Percentiles rank a stretch among this genome's conserved stretches.
Evolutionary conservation across 2,888 invertebrate genomes (phyloP).

Genomic region (Ethmia dodecea): DNA sequence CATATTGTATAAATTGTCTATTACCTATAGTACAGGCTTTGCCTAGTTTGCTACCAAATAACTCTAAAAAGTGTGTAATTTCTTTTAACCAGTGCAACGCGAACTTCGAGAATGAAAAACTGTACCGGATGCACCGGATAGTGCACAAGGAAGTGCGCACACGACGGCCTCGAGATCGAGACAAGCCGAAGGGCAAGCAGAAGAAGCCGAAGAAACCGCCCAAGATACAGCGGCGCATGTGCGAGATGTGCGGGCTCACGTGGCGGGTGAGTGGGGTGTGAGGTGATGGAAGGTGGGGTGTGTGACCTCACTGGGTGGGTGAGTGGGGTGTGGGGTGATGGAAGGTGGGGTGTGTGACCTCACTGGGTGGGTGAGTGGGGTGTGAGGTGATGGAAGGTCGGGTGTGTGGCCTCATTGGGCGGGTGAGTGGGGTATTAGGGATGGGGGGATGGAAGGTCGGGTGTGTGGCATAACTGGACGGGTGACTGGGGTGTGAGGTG

Average conservation of each 20-base stretch:
- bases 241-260: constrained; percentile 14
- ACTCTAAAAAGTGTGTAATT: neutral
- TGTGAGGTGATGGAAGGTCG: no score
- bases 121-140: constrained; percentile 11
- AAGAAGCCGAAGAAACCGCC: neutral
- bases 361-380: constrained; percentile 12
- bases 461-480: no score
- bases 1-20: no score
- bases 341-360: constrained; percentile 14
- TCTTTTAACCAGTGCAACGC: constrained; percentile 9
- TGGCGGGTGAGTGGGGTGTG: constrained; percentile 14
- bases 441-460: no score
- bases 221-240: constrained; percentile 13
- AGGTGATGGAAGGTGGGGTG: no score
- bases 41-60: no score
- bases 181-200: neutral
- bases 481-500: no score
- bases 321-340: no score
- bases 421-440: constrained; percentile 13
- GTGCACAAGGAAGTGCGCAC: constrained; percentile 11
- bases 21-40: no score
- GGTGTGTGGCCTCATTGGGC: constrained; percentile 13
- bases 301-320: constrained; percentile 14
- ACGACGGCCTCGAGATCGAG: constrained; percentile 2
- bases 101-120: constrained; percentile 14